phyloP scores from a whole-genome alignment of 2,113 vertebrate genomes.

The Myodes glareolus region DNA sequence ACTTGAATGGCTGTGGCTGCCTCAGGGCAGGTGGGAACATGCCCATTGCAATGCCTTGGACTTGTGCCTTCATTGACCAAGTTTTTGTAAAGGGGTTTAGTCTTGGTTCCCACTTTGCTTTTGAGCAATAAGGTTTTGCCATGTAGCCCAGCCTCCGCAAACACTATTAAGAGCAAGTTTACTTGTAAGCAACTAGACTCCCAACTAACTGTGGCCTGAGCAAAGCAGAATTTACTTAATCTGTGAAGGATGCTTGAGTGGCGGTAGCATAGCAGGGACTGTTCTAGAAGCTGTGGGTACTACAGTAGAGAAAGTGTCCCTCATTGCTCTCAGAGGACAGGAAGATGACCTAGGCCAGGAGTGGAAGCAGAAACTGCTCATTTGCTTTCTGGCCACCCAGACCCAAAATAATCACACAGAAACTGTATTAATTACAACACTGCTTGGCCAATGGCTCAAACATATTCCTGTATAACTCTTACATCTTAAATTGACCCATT shows the following conservation, averaged over 20 bases:
- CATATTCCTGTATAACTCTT: too few species aligned
- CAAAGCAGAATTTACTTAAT: neutral
- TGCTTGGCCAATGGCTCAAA: too few species aligned
- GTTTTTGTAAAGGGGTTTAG: neutral
- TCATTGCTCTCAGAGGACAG: neutral
- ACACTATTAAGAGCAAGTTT: neutral
- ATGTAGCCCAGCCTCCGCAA: neutral
- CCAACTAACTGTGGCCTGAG: neutral
- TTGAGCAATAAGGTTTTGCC: neutral
- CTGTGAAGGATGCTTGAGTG: neutral
- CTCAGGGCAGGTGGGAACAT: neutral
- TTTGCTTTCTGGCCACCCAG: too few species aligned
- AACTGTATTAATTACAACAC: too few species aligned
- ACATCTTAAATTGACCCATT: too few species aligned
- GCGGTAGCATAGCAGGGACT: neutral
- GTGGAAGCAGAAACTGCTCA: neutral
- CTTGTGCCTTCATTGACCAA: neutral
- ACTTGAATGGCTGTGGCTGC: accelerated
- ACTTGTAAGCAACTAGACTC: neutral
- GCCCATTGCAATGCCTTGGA: accelerated
- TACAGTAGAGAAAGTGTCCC: neutral
- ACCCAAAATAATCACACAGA: too few species aligned
- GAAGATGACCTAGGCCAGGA: neutral
- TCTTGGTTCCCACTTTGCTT: neutral
- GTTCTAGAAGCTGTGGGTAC: neutral